A percentile compares a stretch with the other conserved stretches of the same genome.
Evolutionary conservation across 2,113 vertebrate species (phyloP).

Genomic region (Actenoides lindsayi): DNA sequence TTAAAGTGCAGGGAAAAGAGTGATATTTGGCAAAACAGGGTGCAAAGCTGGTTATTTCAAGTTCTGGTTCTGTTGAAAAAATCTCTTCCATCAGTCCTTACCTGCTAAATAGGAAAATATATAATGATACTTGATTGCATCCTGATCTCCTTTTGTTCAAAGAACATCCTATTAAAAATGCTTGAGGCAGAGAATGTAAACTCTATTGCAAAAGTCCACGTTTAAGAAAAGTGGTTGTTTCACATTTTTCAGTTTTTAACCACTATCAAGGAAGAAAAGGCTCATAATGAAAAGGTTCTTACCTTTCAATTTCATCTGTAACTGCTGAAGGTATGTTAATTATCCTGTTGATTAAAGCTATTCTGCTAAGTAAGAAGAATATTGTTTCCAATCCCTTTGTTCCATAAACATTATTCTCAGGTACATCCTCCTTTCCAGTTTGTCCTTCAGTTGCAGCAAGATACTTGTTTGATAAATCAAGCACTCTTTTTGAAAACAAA

Average conservation of each 20-base stretch:
- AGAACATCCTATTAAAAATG: not conserved
- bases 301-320: constrained; percentile 67
- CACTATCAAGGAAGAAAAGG: not conserved
- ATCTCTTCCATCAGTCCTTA: not conserved
- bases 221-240: not conserved
- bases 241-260: not conserved
- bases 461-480: constrained; percentile 77
- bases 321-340: constrained; percentile 61
- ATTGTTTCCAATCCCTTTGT: constrained; percentile 35
- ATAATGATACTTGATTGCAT: not conserved
- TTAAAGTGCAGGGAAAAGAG: not conserved
- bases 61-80: not conserved
- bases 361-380: constrained; percentile 68
- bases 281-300: not conserved
- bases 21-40: not conserved
- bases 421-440: not conserved
- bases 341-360: constrained; percentile 73
- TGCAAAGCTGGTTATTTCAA: not conserved
- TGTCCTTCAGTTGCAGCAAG: constrained; percentile 52
- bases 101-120: not conserved
- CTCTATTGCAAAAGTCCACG: not conserved
- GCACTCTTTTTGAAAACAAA: constrained; percentile 76
- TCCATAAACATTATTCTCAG: not conserved
- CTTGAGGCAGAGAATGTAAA: not conserved
- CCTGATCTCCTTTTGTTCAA: not conserved